These are phyloP conservation scores for Corvus moneduloides DNA, from an alignment of 2,113 vertebrate genomes.

Conservation along the genomic window DNA sequence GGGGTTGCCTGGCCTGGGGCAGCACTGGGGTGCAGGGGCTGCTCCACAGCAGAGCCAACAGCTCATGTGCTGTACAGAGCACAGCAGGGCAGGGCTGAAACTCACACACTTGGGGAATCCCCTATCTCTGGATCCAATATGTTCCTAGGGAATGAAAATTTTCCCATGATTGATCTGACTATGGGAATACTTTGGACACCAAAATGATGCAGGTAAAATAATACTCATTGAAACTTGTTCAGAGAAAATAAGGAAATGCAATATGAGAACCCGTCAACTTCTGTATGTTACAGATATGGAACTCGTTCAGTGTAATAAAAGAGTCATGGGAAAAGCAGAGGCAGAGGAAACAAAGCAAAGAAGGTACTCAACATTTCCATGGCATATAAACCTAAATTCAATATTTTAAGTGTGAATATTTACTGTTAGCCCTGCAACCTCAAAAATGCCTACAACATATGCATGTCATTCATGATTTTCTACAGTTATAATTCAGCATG, in stretches of 20 bases:
- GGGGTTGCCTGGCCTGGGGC: background rate
- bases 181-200: conserved; percentile 6
- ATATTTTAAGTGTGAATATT: conserved; percentile 42
- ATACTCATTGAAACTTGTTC: conserved; percentile 36
- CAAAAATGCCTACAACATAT: conserved; percentile 26
- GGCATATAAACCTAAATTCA: conserved; percentile 50
- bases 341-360: conserved; percentile 39
- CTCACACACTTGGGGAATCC: background rate
- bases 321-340: conserved; percentile 63
- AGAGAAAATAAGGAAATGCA: conserved; percentile 55
- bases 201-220: conserved; percentile 56
- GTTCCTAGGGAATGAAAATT: background rate
- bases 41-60: background rate
- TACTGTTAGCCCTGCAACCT: background rate
- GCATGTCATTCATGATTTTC: conserved; percentile 45
- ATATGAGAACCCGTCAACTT: conserved; percentile 34
- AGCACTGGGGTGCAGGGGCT: background rate
- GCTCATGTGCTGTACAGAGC: background rate
- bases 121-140: accelerated
- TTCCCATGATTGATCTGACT: conserved; percentile 46
- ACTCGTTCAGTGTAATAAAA: conserved; percentile 59
- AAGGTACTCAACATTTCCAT: conserved; percentile 49
- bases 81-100: background rate
- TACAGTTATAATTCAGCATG: conserved; percentile 38
- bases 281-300: conserved; percentile 39